Evolutionary conservation across 2,888 invertebrate genomes (phyloP).

Genomic region (Apomyelois bistriatella): DNA sequence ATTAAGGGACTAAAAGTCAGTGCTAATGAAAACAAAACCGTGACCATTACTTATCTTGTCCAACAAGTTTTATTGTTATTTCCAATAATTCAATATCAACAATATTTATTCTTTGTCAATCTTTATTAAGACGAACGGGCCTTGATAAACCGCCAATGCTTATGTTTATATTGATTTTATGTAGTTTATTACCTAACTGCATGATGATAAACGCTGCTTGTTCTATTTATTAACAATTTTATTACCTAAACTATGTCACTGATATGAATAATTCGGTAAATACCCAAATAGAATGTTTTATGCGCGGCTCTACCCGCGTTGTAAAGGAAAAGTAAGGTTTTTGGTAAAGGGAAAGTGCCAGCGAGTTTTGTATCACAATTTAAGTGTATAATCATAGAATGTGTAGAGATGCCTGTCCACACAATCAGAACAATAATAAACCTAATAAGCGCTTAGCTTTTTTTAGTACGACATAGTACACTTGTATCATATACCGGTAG

Average conservation of each 20-base stretch:
- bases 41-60: background rate
- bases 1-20: background rate
- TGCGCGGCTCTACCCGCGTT: too few relatives aligned
- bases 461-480: too few relatives aligned
- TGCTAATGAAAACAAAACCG: background rate
- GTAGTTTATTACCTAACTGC: background rate
- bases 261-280: background rate
- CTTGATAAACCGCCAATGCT: background rate
- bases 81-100: background rate
- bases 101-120: slow-evolving; percentile 2
- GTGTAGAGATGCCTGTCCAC: too few relatives aligned
- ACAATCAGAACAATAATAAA: too few relatives aligned
- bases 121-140: background rate
- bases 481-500: too few relatives aligned
- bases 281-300: background rate
- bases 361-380: too few relatives aligned
- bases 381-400: too few relatives aligned
- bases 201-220: background rate
- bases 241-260: background rate
- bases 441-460: too few relatives aligned
- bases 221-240: background rate
- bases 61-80: slow-evolving; percentile 1
- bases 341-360: too few relatives aligned
- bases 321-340: too few relatives aligned
- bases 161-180: background rate